Conservation (phyloP, 1,140 invertebrate genomes). For the Meloidogyne hapla region DNA sequence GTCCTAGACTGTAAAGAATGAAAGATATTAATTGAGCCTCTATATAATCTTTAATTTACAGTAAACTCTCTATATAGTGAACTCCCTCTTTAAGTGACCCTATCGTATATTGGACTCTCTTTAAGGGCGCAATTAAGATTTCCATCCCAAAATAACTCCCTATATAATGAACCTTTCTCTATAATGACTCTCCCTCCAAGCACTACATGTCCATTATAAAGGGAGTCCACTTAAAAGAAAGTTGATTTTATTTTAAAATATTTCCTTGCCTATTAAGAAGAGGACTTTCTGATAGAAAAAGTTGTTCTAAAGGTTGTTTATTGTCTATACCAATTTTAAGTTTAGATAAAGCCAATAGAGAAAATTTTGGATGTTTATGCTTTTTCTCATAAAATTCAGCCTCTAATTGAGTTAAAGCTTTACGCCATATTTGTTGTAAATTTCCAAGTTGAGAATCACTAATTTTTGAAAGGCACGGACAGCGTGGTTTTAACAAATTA, state of each 20-base stretch:
- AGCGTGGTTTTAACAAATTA: slow-evolving; percentile 53
- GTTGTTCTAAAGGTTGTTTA: not conserved
- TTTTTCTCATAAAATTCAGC: not conserved
- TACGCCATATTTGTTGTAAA: not conserved
- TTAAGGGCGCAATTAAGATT: no score
- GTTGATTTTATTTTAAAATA: no score
- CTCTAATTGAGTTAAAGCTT: not conserved
- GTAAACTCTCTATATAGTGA: no score
- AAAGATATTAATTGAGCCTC: no score
- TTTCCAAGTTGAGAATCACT: not conserved
- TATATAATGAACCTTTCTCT: no score
- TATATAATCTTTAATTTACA: no score
- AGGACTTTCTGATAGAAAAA: not conserved
- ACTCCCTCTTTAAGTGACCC: no score
- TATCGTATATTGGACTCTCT: no score
- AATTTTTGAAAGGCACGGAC: slow-evolving; percentile 41
- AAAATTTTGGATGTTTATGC: not conserved
- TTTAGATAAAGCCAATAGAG: not conserved
- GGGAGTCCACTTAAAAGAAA: no score
- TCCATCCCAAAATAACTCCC: no score
- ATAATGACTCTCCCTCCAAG: no score
- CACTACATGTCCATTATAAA: no score
- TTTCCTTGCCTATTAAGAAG: not conserved
- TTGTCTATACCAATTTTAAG: slow-evolving; percentile 1
- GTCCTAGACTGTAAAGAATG: slow-evolving; percentile 26